Evolutionary conservation across 1,140 invertebrate genomes (phyloP), one percentile per base, ranked within the genome.

Genomic region (Ceratina australensis): DNA sequence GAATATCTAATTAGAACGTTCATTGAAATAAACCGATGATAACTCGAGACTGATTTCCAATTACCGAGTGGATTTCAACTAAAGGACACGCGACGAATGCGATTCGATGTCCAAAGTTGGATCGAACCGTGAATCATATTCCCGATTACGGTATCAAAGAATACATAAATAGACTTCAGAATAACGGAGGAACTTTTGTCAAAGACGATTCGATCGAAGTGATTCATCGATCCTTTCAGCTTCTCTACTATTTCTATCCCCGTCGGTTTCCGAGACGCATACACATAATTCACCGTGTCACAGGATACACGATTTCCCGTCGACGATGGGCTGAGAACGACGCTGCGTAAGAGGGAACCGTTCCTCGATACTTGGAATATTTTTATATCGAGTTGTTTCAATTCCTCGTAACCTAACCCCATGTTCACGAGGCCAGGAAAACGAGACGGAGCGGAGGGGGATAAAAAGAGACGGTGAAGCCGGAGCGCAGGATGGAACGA

Each of bases 301-400:
- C 10, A 64, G 61, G 20, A 66, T 54, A 28, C 20, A 24, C 20
- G 22, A 22, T 57, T 57, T 57, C 13, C 18, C 56, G 56, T 56
- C 8, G 18, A 10, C 57, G 22, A 24, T 1, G 12, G 22, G 8
- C 15, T 2, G 13, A 20, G 42, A 22, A 22, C 3, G 47, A 24
- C 33, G 47, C 3, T 57, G 4, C 18, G 52, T n/a, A 54, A 8
- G 26, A 16, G 15, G 18, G 18, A 75, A 49, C 15, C 49, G 65
- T 63, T 72, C 74, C 65, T 63, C 49, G 56, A 80, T 80, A 80
- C 74, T 66, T 81, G 5, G 72, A 82, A 82, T 81, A 81, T 82
- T 82, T 82, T 82, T 82, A 78, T 63, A 78, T 63, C 74, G 47
- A 57, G 57, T 56, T 56, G 47, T 26, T 68, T 28, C 64, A 22